These are phyloP conservation scores for Simalia tracyae DNA, from an alignment of 2,797 vertebrate genomes.

Conservation along the genomic window DNA sequence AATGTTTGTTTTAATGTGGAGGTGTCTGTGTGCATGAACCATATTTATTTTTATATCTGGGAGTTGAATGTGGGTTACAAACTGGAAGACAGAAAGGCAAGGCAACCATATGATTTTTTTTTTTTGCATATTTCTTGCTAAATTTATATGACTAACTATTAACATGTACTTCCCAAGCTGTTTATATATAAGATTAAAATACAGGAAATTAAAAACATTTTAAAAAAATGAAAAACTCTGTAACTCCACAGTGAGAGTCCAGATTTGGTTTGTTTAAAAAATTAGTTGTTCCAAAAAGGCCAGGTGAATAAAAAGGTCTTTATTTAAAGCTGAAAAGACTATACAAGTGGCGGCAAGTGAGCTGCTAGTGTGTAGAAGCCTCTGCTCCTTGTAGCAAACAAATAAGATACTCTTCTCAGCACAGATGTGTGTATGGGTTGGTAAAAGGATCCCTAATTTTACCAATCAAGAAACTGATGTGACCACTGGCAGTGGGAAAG, in stretches of 20 bases:
- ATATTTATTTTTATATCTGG: not conserved
- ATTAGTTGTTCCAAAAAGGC: not conserved
- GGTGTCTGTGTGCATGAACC: not conserved
- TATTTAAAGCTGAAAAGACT: not conserved
- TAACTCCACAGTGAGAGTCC: not conserved
- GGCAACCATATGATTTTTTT: too few species aligned
- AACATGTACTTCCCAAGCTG: not conserved
- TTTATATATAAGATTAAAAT: not conserved
- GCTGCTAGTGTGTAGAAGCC: not conserved
- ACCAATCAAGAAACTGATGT: not conserved
- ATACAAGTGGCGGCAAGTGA: not conserved
- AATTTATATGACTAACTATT: not conserved
- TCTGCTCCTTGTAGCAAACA: not conserved
- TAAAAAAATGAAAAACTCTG: not conserved
- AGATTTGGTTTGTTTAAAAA: not conserved
- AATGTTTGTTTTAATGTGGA: not conserved
- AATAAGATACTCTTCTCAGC: not conserved
- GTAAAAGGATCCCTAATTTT: not conserved
- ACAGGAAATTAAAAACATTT: not conserved
- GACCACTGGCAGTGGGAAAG: not conserved
- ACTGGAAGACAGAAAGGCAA: not conserved
- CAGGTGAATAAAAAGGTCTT: not conserved
- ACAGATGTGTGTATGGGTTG: not conserved
- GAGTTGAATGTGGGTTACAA: not conserved
- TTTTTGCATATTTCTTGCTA: not conserved